These are phyloP conservation scores for Bradysia coprophila DNA, from an alignment of 1,140 invertebrate species.

Conservation along the genomic window DNA sequence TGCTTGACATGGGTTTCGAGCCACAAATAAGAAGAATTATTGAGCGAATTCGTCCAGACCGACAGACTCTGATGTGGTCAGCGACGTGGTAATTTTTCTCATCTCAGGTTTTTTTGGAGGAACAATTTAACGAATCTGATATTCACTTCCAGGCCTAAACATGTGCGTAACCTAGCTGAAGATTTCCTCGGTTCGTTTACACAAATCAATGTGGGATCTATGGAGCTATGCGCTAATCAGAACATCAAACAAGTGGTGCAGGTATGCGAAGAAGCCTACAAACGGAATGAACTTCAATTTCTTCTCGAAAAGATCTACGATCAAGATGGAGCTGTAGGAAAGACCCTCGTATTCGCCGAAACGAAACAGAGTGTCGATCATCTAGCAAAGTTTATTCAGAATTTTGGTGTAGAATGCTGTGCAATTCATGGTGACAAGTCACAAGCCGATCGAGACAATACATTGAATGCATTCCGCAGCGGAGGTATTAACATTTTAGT, in stretches of 20 bases:
- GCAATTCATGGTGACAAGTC: slow-evolving; percentile 59
- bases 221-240: slow-evolving; percentile 86
- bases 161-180: slow-evolving; percentile 81
- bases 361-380: slow-evolving; percentile 95
- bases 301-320: slow-evolving; percentile 76
- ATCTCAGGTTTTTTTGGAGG: no score
- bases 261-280: slow-evolving; percentile 78
- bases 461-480: slow-evolving; percentile 83
- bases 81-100: no score
- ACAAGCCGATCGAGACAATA: slow-evolving; percentile 91
- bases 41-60: slow-evolving; percentile 84
- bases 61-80: slow-evolving; percentile 96
- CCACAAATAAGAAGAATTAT: slow-evolving; percentile 98
- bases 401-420: slow-evolving; percentile 82
- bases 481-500: slow-evolving; percentile 84
- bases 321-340: slow-evolving; percentile 70
- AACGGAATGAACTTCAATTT: slow-evolving; percentile 57
- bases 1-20: slow-evolving; percentile 99
- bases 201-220: slow-evolving; percentile 87
- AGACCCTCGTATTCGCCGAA: slow-evolving; percentile 92
- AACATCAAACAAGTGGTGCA: slow-evolving; percentile 93
- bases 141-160: no score
- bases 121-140: no score
- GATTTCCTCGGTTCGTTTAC: slow-evolving; percentile 83
- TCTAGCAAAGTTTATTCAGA: slow-evolving; percentile 71